Evolutionary conservation across 2,888 invertebrate species (phyloP), one percentile per base, ranked within the genome.

Genomic region (Noctua pronuba): DNA sequence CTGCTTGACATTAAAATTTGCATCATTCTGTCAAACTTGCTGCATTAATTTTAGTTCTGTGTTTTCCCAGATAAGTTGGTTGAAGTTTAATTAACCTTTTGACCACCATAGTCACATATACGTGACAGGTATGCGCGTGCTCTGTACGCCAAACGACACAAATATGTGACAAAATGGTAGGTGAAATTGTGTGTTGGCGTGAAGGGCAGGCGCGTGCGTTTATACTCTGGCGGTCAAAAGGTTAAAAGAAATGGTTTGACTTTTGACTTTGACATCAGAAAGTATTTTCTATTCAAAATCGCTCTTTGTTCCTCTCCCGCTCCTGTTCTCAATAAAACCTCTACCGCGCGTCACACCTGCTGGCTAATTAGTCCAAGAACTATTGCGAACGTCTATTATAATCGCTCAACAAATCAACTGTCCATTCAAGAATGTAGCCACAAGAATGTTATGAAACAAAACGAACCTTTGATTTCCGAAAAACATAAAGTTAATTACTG

Each of bases 311-410:
- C 7, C 18, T 38, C 60, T 10, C 38, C 60, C 83, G 80, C 81
- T 72, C 1, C 41, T 73, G 8, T 31, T 35, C 31, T 16, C 41
- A 79, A 75, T n/a, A 71, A 62, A 70, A 71, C 75, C 80, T 49
- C 78, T 73, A 68, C 75, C 82, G 44, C n/a, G 35, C 92, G 93
- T 94, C 90, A 93, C 94, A 93, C 89, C 89, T 77, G 76, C 75
- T 93, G 92, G 88, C 79, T 91, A 94, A 93, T 92, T 93, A 92
- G 94, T 90, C 84, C 92, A 92, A 92, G 91, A 91, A 89, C 91
- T 89, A 87, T 84, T 86, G 88, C 86, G 77, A 83, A 68, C 73
- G 52, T 58, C 55, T 38, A 79, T 80, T 80, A 85, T 60, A 82
- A 88, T 88, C 85, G 83, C 77, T 73, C 80, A 81, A 81, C 81